Evolutionary conservation across 2,113 vertebrate species (phyloP).

Genomic region (Bagarius yarrelli): DNA sequence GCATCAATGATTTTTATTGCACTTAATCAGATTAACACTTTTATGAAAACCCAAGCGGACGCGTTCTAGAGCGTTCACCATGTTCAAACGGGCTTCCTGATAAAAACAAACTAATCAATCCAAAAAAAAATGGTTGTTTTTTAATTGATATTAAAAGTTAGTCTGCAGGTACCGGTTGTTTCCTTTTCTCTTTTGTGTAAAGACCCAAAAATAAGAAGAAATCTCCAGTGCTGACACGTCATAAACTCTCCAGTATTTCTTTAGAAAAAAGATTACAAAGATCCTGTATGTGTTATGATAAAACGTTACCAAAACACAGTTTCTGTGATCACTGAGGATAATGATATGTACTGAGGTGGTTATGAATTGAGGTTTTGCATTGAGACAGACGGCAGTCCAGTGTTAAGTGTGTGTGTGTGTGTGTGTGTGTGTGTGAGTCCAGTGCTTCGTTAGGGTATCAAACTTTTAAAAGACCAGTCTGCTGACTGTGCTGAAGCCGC

Average conservation of each 20-base stretch:
- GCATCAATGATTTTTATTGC: neutral
- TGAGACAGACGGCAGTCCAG: slow-evolving; percentile 19
- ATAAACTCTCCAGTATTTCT: neutral
- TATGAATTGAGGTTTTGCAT: slow-evolving; percentile 4
- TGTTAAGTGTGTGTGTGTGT: no score
- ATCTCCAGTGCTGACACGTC: neutral
- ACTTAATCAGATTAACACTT: slow-evolving; percentile 5
- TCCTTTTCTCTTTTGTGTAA: neutral
- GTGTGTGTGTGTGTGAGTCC: slow-evolving; percentile 26
- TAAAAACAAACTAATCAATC: no score
- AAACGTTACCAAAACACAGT: slow-evolving; percentile 24
- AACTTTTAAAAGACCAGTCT: slow-evolving; percentile 88
- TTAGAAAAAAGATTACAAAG: neutral
- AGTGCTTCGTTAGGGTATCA: slow-evolving; percentile 38
- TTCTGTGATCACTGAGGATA: slow-evolving; percentile 41
- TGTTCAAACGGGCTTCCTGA: no score
- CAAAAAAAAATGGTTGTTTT: neutral
- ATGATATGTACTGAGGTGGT: slow-evolving; percentile 52
- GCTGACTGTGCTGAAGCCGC: slow-evolving; percentile 89
- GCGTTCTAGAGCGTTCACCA: neutral
- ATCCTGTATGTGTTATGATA: neutral
- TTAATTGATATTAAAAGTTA: no score
- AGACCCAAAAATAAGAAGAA: neutral
- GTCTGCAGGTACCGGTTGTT: neutral
- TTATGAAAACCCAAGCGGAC: no score